Percentiles rank a stretch among this genome's conserved stretches.
Evolutionary conservation across 2,797 vertebrate species (phyloP).

Genomic region (Sebastes goodei): DNA sequence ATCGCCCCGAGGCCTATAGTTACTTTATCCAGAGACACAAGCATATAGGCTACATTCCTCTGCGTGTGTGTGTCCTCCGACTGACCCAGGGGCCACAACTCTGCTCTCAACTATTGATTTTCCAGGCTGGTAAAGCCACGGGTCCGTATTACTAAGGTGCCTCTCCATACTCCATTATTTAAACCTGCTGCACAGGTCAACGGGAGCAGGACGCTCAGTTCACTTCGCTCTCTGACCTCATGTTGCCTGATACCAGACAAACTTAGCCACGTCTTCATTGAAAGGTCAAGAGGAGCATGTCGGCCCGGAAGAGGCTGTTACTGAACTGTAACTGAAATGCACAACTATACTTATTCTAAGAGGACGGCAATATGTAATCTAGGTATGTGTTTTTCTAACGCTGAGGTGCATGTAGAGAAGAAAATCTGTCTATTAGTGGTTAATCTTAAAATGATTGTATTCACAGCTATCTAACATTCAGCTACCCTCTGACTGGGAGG

Average conservation of each 20-base stretch:
- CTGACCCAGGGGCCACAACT: constrained; percentile 49
- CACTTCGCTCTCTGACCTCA: constrained; percentile 33
- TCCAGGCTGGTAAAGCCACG: constrained; percentile 40
- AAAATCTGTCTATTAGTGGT: constrained; percentile 26
- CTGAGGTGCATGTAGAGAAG: not conserved
- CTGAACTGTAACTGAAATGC: constrained; percentile 20
- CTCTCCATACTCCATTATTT: constrained; percentile 62
- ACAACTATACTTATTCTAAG: not conserved
- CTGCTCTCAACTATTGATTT: constrained; percentile 69
- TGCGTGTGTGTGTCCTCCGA: constrained; percentile 23
- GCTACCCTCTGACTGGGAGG: constrained; percentile 56
- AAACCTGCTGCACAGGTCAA: constrained; percentile 54
- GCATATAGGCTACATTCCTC: constrained; percentile 12
- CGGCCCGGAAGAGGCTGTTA: constrained; percentile 5
- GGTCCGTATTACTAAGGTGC: constrained; percentile 28
- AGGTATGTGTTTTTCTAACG: constrained; percentile 7
- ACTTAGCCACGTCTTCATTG: constrained; percentile 13
- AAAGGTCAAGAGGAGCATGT: constrained; percentile 39
- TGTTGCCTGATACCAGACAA: constrained; percentile 23
- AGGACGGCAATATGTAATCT: not conserved
- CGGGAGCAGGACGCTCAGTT: constrained; percentile 22
- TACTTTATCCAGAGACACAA: constrained; percentile 19
- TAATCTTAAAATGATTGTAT: constrained; percentile 51
- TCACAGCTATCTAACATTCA: constrained; percentile 45
- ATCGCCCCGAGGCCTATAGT: not conserved